A percentile compares a stretch with the other conserved stretches of the same genome.
These are phyloP conservation scores for Phoenicopterus ruber DNA, from an alignment of 2,113 vertebrate genomes.

Conservation along the genomic window DNA sequence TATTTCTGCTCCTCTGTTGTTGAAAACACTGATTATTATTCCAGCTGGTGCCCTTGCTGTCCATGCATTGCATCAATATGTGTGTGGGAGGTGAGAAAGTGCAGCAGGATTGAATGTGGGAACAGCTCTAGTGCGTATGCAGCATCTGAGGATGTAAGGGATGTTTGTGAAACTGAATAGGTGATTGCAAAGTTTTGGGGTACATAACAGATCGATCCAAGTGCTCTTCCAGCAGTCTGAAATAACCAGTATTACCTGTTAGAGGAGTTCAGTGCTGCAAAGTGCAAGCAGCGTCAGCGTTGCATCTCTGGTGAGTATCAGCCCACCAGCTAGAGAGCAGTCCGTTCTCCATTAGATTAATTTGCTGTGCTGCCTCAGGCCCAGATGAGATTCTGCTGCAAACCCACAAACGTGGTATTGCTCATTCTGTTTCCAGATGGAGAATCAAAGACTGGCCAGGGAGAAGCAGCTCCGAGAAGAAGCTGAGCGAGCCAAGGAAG, in stretches of 20 bases:
- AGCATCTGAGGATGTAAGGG: not conserved
- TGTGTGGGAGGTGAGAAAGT: not conserved
- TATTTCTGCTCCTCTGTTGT: not conserved
- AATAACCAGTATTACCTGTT: not conserved
- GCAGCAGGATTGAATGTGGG: not conserved
- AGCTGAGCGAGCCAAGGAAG: constrained; percentile 87
- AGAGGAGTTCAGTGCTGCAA: not conserved
- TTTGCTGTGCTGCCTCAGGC: not conserved
- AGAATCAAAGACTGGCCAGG: constrained; percentile 86
- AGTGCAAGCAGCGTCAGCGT: not conserved
- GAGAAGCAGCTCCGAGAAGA: constrained; percentile 93
- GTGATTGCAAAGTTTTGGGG: not conserved
- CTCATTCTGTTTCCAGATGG: constrained; percentile 74
- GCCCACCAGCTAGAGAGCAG: not conserved
- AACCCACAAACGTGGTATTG: not conserved
- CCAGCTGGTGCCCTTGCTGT: not conserved
- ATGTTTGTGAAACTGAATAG: not conserved
- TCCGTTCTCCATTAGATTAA: not conserved
- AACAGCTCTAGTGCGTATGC: not conserved
- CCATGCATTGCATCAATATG: not conserved
- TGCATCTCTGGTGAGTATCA: not conserved
- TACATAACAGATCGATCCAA: not conserved
- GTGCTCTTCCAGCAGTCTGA: not conserved
- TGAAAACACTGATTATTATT: not conserved
- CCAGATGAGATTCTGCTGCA: not conserved